These are phyloP conservation scores for Acanthochromis polyacanthus DNA, from an alignment of 2,113 vertebrate genomes.

Conservation along the genomic window DNA sequence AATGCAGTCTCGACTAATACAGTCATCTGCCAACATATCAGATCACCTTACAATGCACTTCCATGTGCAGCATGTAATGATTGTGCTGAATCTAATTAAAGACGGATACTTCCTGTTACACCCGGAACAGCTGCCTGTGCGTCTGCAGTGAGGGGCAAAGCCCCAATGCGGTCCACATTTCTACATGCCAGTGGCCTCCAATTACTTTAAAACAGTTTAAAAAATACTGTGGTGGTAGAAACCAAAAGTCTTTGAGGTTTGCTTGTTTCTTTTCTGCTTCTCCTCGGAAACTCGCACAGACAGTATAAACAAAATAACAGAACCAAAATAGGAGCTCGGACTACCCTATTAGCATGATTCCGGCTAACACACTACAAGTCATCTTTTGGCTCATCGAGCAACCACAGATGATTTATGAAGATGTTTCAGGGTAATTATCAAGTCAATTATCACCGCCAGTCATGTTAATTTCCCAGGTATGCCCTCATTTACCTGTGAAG, in stretches of 20 bases:
- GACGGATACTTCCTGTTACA: slow-evolving; percentile 68
- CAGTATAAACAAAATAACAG: slow-evolving; percentile 65
- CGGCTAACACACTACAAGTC: slow-evolving; percentile 24
- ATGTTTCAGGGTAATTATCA: slow-evolving; percentile 73
- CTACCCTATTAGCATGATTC: slow-evolving; percentile 42
- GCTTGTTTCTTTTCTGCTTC: slow-evolving; percentile 61
- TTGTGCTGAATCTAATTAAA: slow-evolving; percentile 74
- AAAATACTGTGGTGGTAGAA: slow-evolving; percentile 55
- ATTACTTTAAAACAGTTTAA: slow-evolving; percentile 76
- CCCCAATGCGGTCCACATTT: slow-evolving; percentile 69
- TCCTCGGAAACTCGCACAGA: slow-evolving; percentile 58
- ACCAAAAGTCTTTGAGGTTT: slow-evolving; percentile 69
- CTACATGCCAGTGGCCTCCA: slow-evolving; percentile 76
- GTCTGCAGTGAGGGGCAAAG: slow-evolving; percentile 68
- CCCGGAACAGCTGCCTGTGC: slow-evolving; percentile 72
- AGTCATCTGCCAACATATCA: slow-evolving; percentile 70
- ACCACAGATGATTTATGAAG: slow-evolving; percentile 70
- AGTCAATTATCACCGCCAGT: slow-evolving; percentile 72
- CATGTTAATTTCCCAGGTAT: slow-evolving; percentile 76
- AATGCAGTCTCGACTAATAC: slow-evolving; percentile 56
- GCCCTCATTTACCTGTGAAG: slow-evolving; percentile 68
- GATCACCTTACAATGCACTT: slow-evolving; percentile 65
- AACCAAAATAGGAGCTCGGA: slow-evolving; percentile 44
- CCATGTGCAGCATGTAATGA: slow-evolving; percentile 56
- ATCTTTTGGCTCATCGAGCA: slow-evolving; percentile 52